A percentile compares a stretch with the other conserved stretches of the same genome.
Evolutionary conservation across 2,113 vertebrate genomes (phyloP).

Genomic region (Strix aluco): DNA sequence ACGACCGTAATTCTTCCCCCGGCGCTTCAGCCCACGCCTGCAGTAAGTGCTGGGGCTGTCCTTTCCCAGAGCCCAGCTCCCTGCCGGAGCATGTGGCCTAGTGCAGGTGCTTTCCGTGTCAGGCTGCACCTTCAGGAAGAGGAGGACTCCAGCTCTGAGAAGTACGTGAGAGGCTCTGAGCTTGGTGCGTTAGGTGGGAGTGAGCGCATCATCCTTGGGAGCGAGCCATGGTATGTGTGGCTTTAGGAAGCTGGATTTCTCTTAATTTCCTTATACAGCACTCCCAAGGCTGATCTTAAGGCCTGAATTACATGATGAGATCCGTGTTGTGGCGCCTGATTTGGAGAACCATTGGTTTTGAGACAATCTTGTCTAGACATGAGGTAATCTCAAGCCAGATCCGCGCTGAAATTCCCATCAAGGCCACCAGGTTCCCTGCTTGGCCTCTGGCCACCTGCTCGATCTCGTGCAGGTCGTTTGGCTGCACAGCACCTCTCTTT

Average conservation of each 20-base stretch:
- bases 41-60: neutral
- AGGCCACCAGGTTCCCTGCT: neutral
- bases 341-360: neutral
- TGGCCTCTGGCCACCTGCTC: neutral
- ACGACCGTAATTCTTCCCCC: neutral
- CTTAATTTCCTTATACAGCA: neutral
- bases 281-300: neutral
- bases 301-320: neutral
- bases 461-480: accelerated
- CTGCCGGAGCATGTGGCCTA: accelerated
- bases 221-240: neutral
- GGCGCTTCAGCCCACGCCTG: neutral
- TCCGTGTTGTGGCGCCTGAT: neutral
- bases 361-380: neutral
- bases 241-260: neutral
- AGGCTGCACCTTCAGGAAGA: neutral
- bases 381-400: neutral
- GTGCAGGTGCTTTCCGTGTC: accelerated
- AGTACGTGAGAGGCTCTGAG: neutral
- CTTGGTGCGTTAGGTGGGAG: neutral
- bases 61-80: neutral
- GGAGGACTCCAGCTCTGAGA: neutral
- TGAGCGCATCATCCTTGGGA: neutral
- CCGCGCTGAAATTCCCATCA: neutral
- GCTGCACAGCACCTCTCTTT: neutral